Conservation (phyloP, 2,888 invertebrate genomes). For the Torymus texanus region DNA sequence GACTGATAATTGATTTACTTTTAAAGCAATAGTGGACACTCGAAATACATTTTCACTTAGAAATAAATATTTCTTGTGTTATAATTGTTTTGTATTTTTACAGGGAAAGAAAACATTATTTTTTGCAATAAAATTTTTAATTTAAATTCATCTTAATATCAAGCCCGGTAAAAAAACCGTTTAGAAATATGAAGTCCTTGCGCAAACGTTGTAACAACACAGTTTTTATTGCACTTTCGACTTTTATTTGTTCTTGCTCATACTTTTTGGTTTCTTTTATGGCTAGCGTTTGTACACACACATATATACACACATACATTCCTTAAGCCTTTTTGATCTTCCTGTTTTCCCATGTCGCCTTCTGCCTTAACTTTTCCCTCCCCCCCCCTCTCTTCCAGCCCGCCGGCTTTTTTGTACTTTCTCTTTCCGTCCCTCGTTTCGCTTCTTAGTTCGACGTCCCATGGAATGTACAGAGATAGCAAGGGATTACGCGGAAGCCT, state of each 20-base stretch:
- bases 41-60: too few relatives aligned
- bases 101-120: too few relatives aligned
- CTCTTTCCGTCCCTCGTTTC: constrained; percentile 27
- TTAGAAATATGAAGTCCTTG: too few relatives aligned
- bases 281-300: too few relatives aligned
- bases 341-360: constrained; percentile 41
- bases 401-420: constrained; percentile 56
- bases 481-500: constrained; percentile 67
- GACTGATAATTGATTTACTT: too few relatives aligned
- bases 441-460: constrained; percentile 62
- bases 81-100: too few relatives aligned
- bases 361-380: constrained; percentile 46
- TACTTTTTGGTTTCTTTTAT: constrained; percentile 45
- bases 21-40: too few relatives aligned
- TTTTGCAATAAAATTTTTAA: too few relatives aligned
- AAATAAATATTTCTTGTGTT: too few relatives aligned
- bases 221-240: constrained; percentile 25
- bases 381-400: constrained; percentile 38
- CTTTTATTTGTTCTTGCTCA: constrained; percentile 33
- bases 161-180: too few relatives aligned
- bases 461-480: constrained; percentile 69
- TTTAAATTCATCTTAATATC: too few relatives aligned
- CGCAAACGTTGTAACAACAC: neutral
- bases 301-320: neutral
- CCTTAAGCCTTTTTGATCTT: constrained; percentile 49